Conservation (phyloP, 2,113 vertebrate genomes). For the Anolis carolinensis region DNA sequence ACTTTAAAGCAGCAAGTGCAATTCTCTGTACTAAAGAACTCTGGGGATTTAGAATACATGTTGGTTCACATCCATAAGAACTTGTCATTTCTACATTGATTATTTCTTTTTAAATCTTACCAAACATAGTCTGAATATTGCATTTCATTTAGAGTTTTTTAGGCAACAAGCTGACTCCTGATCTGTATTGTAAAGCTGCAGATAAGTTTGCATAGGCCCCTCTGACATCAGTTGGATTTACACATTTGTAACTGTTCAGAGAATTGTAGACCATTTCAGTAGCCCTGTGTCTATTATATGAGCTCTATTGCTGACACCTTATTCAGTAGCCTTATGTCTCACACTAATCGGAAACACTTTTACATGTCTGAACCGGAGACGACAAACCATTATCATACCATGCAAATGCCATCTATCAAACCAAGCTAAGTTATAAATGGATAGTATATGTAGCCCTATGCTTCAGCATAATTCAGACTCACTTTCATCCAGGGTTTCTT, state of each 20-base stretch:
- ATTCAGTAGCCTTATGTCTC: slow-evolving; percentile 80
- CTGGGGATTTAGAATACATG: neutral
- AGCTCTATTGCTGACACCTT: slow-evolving; percentile 78
- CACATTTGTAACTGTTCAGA: neutral
- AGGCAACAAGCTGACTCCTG: slow-evolving; percentile 9
- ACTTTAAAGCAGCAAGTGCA: slow-evolving; percentile 50
- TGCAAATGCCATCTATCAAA: slow-evolving; percentile 65
- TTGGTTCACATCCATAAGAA: neutral
- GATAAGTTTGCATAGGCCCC: neutral
- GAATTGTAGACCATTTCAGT: neutral
- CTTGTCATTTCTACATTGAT: neutral
- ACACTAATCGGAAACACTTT: slow-evolving; percentile 55
- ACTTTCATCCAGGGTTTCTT: slow-evolving; percentile 73
- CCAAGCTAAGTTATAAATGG: slow-evolving; percentile 71
- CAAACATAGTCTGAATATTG: slow-evolving; percentile 44
- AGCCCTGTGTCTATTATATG: slow-evolving; percentile 68
- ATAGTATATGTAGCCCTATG: slow-evolving; percentile 73
- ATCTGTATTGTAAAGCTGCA: slow-evolving; percentile 7
- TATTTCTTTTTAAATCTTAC: slow-evolving; percentile 32
- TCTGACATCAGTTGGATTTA: slow-evolving; percentile 8
- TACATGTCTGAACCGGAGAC: slow-evolving; percentile 65
- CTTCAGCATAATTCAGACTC: slow-evolving; percentile 78
- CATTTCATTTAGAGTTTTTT: slow-evolving; percentile 33
- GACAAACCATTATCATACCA: slow-evolving; percentile 63
- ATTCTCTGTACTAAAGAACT: slow-evolving; percentile 36